Percentiles rank a stretch among this genome's conserved stretches.
Evolutionary conservation across 1,140 invertebrate genomes (phyloP).

Genomic region (Probaryconus sp.): DNA sequence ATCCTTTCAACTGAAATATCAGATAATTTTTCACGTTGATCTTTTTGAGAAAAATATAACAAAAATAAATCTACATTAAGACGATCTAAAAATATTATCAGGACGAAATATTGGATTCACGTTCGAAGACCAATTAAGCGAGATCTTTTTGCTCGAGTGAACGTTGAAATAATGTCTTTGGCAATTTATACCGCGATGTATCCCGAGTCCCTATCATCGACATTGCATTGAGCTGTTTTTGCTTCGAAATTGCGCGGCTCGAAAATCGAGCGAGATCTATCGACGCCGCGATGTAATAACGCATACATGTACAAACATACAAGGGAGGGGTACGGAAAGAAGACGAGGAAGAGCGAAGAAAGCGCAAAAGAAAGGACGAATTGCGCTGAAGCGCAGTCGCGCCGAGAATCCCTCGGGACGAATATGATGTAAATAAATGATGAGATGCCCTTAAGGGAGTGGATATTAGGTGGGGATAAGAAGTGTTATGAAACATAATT

Average conservation of each 20-base stretch:
- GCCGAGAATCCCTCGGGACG: conserved; percentile 62
- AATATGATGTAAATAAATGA: conserved; percentile 78
- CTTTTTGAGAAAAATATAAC: too few relatives aligned
- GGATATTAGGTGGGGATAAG: conserved; percentile 76
- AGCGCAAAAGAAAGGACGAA: conserved; percentile 30
- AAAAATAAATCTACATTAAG: too few relatives aligned
- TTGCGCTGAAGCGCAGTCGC: conserved; percentile 20
- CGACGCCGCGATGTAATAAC: conserved; percentile 50
- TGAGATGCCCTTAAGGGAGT: conserved; percentile 76
- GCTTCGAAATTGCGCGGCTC: conserved; percentile 40
- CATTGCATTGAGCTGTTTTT: conserved; percentile 42
- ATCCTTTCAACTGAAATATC: too few relatives aligned
- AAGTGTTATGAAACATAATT: conserved; percentile 79
- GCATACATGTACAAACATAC: conserved; percentile 46
- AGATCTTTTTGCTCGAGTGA: conserved; percentile 22
- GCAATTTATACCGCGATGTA: conserved; percentile 36
- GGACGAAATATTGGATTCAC: conserved; percentile 24
- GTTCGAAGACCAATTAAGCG: conserved; percentile 22
- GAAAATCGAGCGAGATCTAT: conserved; percentile 56
- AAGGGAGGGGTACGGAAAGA: conserved; percentile 12
- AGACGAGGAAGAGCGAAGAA: conserved; percentile 44
- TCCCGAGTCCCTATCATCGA: conserved; percentile 24
- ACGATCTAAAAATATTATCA: too few relatives aligned
- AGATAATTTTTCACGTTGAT: too few relatives aligned
- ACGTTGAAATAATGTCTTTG: conserved; percentile 45